A percentile compares a stretch with the other conserved stretches of the same genome.
Conservation (phyloP, 1,140 invertebrate species). For the Cepaea nemoralis region DNA sequence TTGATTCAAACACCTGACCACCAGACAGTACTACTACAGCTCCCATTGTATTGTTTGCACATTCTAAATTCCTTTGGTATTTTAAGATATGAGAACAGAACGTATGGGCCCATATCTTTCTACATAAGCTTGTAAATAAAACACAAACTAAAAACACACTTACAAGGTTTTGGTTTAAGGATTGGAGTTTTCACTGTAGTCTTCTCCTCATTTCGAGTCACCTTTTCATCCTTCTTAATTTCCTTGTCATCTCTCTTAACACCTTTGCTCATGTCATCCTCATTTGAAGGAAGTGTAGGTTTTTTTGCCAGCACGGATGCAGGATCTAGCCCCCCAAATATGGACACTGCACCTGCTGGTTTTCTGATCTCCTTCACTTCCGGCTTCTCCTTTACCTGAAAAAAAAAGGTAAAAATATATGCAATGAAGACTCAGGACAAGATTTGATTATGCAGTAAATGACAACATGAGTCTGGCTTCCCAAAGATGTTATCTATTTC, state of each 20-base stretch:
- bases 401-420: neutral
- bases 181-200: neutral
- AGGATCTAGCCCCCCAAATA: slow-evolving; percentile 60
- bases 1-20: no score
- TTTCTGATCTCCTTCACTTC: slow-evolving; percentile 50
- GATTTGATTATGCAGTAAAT: no score
- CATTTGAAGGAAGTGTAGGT: slow-evolving; percentile 6
- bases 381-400: neutral
- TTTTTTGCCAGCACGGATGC: slow-evolving; percentile 48
- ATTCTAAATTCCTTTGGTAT: no score
- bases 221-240: neutral
- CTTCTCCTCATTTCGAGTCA: neutral
- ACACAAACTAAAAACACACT: neutral
- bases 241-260: slow-evolving; percentile 4
- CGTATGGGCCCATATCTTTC: no score
- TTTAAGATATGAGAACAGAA: no score
- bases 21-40: no score
- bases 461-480: no score
- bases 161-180: neutral
- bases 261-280: neutral
- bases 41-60: no score
- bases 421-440: no score
- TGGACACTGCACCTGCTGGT: slow-evolving; percentile 59
- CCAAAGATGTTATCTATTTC: no score
- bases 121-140: no score